These are phyloP conservation scores for Lithobius niger DNA, from an alignment of 1,140 invertebrate genomes.

Conservation along the genomic window DNA sequence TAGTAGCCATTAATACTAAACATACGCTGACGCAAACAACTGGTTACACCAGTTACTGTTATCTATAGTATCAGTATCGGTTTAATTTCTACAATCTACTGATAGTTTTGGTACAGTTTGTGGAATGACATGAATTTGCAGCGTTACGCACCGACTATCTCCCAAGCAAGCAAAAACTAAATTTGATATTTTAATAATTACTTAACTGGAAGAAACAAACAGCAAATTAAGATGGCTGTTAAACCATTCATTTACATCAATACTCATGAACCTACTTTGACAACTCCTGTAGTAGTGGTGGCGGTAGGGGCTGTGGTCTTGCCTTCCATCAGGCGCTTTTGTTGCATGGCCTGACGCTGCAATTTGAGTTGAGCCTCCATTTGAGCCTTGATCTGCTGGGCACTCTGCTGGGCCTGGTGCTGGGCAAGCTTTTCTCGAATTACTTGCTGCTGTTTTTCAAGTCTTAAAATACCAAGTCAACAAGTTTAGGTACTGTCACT, in stretches of 20 bases:
- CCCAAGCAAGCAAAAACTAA: no score
- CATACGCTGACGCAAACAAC: no score
- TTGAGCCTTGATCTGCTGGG: constrained; percentile 76
- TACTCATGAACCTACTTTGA: constrained; percentile 19
- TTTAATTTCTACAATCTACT: no score
- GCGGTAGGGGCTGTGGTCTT: constrained; percentile 17
- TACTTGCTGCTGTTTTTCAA: constrained; percentile 18
- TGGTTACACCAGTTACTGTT: no score
- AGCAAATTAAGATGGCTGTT: no score
- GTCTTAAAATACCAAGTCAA: constrained; percentile 7
- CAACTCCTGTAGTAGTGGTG: constrained; percentile 14
- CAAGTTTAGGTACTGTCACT: constrained; percentile 3
- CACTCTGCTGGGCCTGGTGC: constrained; percentile 20
- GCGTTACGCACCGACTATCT: no score
- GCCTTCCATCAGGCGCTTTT: constrained; percentile 48
- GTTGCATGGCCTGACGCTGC: constrained; percentile 71
- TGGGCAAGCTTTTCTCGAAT: constrained; percentile 16
- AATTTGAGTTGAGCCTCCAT: constrained; percentile 76
- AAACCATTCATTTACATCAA: not conserved
- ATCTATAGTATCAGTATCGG: no score
- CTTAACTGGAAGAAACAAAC: no score
- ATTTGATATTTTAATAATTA: no score
- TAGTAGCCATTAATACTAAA: no score
- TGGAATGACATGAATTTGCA: no score
- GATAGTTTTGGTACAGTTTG: no score